Evolutionary conservation across 2,113 vertebrate genomes (phyloP).

Genomic region (Zosterops japonicus): DNA sequence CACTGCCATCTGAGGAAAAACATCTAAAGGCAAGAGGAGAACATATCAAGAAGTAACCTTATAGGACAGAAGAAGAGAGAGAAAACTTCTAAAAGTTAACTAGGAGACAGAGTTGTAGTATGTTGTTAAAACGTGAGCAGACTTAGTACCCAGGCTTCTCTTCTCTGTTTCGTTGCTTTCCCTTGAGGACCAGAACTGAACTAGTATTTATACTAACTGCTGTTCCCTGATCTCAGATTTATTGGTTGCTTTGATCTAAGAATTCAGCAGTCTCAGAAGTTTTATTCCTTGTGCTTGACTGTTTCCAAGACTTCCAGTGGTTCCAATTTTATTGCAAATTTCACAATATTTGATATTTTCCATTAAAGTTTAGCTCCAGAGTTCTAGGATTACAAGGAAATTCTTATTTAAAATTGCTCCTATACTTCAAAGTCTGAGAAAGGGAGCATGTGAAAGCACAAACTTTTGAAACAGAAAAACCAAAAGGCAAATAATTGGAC

Average conservation of each 20-base stretch:
- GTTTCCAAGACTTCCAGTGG: not conserved
- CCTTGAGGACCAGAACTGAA: not conserved
- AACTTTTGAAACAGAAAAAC: not conserved
- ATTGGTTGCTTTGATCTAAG: constrained; percentile 40
- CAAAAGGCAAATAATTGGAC: not conserved
- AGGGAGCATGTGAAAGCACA: not conserved
- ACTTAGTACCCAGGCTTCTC: not conserved
- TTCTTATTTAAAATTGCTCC: not conserved
- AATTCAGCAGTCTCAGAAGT: not conserved
- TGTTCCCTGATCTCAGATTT: constrained; percentile 15
- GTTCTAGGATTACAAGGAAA: constrained; percentile 31
- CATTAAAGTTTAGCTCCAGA: not conserved
- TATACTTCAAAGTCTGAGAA: not conserved
- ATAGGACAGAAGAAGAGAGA: not conserved
- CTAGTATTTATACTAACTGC: not conserved
- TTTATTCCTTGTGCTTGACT: constrained; percentile 7
- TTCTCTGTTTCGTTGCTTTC: not conserved
- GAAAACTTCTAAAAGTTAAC: not conserved
- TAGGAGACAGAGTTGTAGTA: not conserved
- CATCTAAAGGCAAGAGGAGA: not conserved
- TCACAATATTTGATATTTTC: constrained; percentile 28
- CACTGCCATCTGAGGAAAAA: not conserved
- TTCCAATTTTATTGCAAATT: constrained; percentile 22
- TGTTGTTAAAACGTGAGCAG: not conserved
- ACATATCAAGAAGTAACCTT: not conserved